Conservation (phyloP, 2,113 vertebrate species). For the Pseudorasbora parva region DNA sequence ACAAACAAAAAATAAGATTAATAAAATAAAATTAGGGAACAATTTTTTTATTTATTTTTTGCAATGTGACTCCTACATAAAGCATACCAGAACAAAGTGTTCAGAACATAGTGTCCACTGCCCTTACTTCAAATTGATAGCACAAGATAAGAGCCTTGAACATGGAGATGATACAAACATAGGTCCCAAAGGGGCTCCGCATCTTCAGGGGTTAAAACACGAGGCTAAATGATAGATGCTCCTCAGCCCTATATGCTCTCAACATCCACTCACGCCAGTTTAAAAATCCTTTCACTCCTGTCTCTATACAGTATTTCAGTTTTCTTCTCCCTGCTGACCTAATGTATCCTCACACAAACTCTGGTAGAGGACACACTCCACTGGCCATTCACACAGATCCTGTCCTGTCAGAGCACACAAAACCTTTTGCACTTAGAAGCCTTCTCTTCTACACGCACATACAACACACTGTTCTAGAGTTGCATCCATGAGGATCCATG, state of each 20-base stretch:
- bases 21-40: no score
- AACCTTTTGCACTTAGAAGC: not conserved
- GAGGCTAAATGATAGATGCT: not conserved
- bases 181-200: not conserved
- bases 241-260: not conserved
- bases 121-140: not conserved
- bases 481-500: not conserved
- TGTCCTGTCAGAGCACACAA: no score
- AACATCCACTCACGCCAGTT: not conserved
- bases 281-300: not conserved
- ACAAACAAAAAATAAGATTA: not conserved
- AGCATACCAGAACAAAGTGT: not conserved
- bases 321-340: not conserved
- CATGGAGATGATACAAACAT: not conserved
- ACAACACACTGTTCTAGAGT: not conserved
- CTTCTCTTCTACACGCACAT: not conserved
- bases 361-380: constrained; percentile 2
- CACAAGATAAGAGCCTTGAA: not conserved
- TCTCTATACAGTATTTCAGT: constrained; percentile 4
- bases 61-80: not conserved
- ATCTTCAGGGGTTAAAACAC: constrained; percentile 14
- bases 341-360: not conserved
- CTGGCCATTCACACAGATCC: constrained; percentile 3
- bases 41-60: no score
- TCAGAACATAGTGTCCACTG: not conserved